Evolutionary conservation across 1,140 invertebrate genomes (phyloP).

Genomic region (Plectrocnemia conspersa): DNA sequence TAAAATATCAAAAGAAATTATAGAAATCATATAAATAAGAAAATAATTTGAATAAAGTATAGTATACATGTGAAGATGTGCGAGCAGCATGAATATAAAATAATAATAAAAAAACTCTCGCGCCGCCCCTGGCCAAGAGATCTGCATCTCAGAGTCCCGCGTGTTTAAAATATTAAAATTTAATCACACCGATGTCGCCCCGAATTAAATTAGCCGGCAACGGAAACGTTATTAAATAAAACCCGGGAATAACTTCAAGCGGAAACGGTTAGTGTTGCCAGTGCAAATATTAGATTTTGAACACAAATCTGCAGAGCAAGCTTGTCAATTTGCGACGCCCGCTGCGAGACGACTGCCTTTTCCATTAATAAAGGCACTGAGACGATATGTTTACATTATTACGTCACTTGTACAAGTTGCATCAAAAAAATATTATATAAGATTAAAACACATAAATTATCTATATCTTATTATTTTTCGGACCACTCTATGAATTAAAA

Average conservation of each 20-base stretch:
- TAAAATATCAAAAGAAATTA: no score
- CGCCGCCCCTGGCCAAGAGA: conserved; percentile 17
- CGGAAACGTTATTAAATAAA: conserved; percentile 33
- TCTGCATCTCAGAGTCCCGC: conserved; percentile 31
- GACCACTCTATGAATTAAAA: no score
- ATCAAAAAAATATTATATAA: no score
- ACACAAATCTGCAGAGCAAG: conserved; percentile 20
- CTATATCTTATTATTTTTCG: no score
- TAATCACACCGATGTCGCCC: conserved; percentile 35
- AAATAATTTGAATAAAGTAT: not conserved
- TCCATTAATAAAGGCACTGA: no score
- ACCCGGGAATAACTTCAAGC: conserved; percentile 23
- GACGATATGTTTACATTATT: no score
- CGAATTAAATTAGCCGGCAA: conserved; percentile 34
- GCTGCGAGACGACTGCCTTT: no score
- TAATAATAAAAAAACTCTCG: conserved; percentile 4
- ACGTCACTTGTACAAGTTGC: no score
- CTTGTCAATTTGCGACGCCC: conserved; percentile 27
- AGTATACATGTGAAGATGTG: not conserved
- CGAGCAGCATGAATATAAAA: not conserved
- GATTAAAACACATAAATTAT: no score
- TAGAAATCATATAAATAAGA: not conserved
- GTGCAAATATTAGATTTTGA: conserved; percentile 23
- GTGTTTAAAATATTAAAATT: conserved; percentile 37
- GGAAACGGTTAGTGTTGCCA: conserved; percentile 18